Percentiles rank a stretch among this genome's conserved stretches.
These are phyloP conservation scores for Okamejei kenojei DNA, from an alignment of 2,797 vertebrate genomes.

Conservation along the genomic window DNA sequence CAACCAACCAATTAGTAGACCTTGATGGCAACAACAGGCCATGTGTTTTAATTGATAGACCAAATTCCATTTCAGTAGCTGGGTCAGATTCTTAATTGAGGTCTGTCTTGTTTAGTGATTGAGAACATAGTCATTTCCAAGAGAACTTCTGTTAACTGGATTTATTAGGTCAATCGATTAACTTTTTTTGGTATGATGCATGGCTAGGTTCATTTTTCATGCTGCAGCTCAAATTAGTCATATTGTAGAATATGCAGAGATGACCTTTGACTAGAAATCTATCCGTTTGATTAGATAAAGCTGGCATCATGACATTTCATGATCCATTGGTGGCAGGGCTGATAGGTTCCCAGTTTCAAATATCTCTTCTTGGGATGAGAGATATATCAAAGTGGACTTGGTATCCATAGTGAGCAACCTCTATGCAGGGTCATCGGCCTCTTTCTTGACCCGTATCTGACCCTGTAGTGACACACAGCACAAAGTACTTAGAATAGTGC, in stretches of 20 bases:
- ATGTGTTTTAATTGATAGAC: not conserved
- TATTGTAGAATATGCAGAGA: not conserved
- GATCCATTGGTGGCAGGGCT: not conserved
- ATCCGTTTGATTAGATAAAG: not conserved
- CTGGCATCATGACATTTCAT: not conserved
- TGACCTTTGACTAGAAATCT: not conserved
- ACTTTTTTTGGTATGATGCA: not conserved
- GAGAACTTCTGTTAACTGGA: not conserved
- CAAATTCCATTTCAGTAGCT: not conserved
- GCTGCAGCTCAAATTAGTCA: not conserved
- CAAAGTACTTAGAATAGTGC: not conserved
- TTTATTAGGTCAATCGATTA: not conserved
- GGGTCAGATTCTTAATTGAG: not conserved
- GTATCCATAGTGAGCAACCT: not conserved
- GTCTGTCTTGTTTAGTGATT: not conserved
- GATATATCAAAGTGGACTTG: not conserved
- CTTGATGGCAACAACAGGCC: too few species aligned
- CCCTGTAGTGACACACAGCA: not conserved
- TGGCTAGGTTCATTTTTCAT: not conserved
- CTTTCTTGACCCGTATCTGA: not conserved
- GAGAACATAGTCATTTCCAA: not conserved
- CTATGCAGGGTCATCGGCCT: not conserved
- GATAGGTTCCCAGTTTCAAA: not conserved
- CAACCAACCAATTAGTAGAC: not conserved
- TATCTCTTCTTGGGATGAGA: not conserved